Evolutionary conservation across 2,113 vertebrate species (phyloP), one percentile per base, ranked within the genome.

Genomic region (Lucifuga dentata): DNA sequence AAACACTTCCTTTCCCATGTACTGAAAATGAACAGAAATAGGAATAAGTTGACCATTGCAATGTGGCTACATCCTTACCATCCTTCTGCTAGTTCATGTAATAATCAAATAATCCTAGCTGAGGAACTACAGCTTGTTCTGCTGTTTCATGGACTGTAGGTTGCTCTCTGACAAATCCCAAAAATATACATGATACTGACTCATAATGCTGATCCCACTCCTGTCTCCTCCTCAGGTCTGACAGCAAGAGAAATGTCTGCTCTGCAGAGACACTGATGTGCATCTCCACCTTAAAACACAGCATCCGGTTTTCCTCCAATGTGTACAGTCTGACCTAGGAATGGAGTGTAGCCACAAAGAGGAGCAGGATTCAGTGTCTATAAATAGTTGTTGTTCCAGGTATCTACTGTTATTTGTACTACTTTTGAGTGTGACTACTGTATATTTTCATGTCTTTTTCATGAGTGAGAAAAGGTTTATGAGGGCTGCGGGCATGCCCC

Each of bases 231-330:
- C 78, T 86, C 76, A 98, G 91, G 89, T 99, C 95, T 0, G 96
- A 98, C 39, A 98, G 93, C 52, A 99, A 88, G 46, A 89, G 69
- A 86, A 98, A 99, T 59, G 94, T 94, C 71, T 90, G 92, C 83
- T 80, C 46, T 0, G 95, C 92, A 0, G 94, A 17, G 24, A 95
- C 86, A 0, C 74, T 51, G 38, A 95, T 93, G 0, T 80, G 73
- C 49, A 95, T 97, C 89, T 98, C 96, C 44, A 97, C 92, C 63
- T 93, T 95, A 86, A 99, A 95, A 56, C 94, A 97, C 50, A 99
- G 91, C 86, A 93, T 94, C 48, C 92, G 94, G 89, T 97, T 95
- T 57, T 99, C 96, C 87, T 99, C 97, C 80, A 97, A 89, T 0
- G 91, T 97, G 88, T 95, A 98, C 64, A 99, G 88, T 71, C 82